phyloP scores from a whole-genome alignment of 2,888 invertebrate genomes.

The Heliconius hortense region DNA sequence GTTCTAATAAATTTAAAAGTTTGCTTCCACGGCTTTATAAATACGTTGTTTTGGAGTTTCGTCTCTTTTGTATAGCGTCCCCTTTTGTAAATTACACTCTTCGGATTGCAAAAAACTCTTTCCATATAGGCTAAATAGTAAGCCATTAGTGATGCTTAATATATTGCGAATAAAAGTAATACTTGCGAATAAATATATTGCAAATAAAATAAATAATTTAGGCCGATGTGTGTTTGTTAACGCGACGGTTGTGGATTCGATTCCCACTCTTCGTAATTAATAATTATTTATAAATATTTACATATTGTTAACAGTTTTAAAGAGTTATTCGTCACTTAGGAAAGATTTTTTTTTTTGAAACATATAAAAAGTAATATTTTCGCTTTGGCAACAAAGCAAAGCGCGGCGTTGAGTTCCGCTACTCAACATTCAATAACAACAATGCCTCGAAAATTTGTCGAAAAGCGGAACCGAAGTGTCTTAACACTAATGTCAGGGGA shows the following conservation, averaged over 20 bases:
- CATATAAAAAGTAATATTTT: no score
- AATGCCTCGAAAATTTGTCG: neutral
- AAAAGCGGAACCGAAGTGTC: neutral
- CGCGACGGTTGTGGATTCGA: no score
- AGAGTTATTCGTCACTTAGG: no score
- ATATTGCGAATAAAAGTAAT: neutral
- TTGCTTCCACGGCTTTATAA: conserved; percentile 30
- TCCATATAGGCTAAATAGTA: neutral
- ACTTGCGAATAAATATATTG: neutral
- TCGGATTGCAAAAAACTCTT: conserved; percentile 16
- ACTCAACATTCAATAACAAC: neutral
- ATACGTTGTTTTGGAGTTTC: conserved; percentile 33
- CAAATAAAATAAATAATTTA: no score
- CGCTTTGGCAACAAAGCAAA: no score
- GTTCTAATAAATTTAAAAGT: conserved; percentile 37
- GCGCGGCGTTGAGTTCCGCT: no score
- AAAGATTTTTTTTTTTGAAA: no score
- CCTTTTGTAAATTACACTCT: conserved; percentile 30
- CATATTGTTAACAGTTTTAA: no score
- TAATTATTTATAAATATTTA: neutral
- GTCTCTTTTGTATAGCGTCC: conserved; percentile 28
- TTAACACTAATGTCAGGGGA: neutral
- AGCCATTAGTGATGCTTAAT: neutral
- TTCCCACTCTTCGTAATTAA: no score
- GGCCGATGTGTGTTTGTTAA: no score